phyloP scores from a whole-genome alignment of 2,797 vertebrate genomes.

The Sphenopsis melanotis region DNA sequence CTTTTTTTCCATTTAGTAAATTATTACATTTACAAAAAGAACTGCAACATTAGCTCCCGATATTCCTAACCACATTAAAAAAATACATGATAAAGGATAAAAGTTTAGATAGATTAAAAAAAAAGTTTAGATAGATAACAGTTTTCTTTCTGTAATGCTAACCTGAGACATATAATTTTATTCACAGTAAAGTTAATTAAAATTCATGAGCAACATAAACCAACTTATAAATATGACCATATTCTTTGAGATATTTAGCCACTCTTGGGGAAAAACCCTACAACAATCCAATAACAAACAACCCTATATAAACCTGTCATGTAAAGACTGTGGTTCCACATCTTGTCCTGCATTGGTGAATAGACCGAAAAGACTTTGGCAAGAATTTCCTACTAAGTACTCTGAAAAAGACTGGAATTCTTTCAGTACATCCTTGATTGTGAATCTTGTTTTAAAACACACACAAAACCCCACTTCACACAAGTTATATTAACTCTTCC shows the following conservation, averaged over 20 bases:
- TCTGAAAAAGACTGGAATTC: neutral
- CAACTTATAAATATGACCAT: neutral
- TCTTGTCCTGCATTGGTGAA: neutral
- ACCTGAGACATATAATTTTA: neutral
- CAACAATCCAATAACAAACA: neutral
- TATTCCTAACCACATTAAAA: neutral
- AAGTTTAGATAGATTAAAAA: neutral
- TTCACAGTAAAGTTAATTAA: neutral
- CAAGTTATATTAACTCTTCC: neutral
- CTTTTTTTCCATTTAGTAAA: neutral
- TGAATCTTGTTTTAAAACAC: neutral
- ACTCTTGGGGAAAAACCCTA: rapidly evolving
- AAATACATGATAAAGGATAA: neutral
- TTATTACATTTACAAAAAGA: neutral
- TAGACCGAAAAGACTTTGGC: neutral
- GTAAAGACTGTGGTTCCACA: neutral
- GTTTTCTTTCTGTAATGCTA: neutral
- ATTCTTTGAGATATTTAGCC: neutral
- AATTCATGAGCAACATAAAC: neutral
- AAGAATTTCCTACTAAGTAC: neutral
- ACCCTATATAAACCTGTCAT: neutral
- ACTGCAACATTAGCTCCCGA: neutral
- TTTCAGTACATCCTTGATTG: neutral
- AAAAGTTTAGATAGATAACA: neutral
- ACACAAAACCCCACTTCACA: neutral